phyloP scores from a whole-genome alignment of 2,888 invertebrate genomes.

The Balanococcus diminutus region DNA sequence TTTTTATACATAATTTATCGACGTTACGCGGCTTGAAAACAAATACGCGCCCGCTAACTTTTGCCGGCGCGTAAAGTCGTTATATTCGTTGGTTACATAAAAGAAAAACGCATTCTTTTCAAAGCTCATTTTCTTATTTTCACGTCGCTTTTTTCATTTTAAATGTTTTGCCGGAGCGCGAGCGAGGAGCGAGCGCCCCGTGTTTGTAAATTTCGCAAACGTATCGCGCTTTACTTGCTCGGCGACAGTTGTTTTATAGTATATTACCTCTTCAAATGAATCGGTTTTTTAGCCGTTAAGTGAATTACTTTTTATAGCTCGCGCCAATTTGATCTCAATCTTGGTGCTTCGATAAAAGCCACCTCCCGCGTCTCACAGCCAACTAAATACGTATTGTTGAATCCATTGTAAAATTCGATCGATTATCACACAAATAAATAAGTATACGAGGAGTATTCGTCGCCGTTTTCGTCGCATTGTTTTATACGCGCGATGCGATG shows the following conservation, averaged over 20 bases:
- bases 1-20: constrained; percentile 41
- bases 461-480: background rate
- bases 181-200: no score
- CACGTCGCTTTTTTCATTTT: constrained; percentile 1
- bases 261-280: background rate
- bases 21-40: constrained; percentile 33
- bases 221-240: constrained; percentile 3
- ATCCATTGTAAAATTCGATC: background rate
- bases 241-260: constrained; percentile 34
- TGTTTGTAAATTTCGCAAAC: constrained; percentile 19
- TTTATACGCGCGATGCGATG: background rate
- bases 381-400: background rate
- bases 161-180: constrained; percentile 17
- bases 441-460: background rate
- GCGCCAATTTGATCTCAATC: constrained; percentile 38
- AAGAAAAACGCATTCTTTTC: constrained; percentile 34
- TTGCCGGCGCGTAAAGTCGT: constrained; percentile 27
- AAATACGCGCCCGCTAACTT: constrained; percentile 17
- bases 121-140: constrained; percentile 37
- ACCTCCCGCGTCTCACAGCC: background rate
- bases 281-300: constrained; percentile 26
- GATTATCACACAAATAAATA: background rate
- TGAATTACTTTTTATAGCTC: constrained; percentile 23
- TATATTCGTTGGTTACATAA: constrained; percentile 35
- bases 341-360: background rate